Conservation (phyloP, 2,113 vertebrate species). For the Tragulus kanchil region DNA sequence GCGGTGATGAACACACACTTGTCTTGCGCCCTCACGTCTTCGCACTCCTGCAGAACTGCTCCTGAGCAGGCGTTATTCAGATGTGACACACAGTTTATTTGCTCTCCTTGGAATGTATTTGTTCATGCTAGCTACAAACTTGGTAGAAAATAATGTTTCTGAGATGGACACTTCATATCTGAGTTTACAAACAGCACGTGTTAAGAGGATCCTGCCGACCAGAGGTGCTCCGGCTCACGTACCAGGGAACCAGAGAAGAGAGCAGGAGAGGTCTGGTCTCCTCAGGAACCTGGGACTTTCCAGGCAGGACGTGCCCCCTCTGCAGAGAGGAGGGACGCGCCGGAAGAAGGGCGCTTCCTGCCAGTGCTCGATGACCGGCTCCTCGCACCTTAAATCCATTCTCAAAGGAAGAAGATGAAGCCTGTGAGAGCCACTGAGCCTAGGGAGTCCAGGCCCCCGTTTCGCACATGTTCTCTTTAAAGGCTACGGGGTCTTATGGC, state of each 20-base stretch:
- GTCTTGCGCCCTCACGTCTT: not conserved
- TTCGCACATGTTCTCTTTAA: not conserved
- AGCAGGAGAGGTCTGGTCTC: not conserved
- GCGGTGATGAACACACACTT: not conserved
- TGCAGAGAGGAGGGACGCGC: not conserved
- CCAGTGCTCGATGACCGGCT: not conserved
- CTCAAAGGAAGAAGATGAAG: not conserved
- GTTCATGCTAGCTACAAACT: slow-evolving; percentile 22
- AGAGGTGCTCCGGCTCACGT: not conserved
- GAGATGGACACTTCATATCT: slow-evolving; percentile 36
- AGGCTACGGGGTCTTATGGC: not conserved
- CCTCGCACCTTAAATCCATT: not conserved
- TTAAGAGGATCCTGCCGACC: not conserved
- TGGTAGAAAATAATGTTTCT: slow-evolving; percentile 36
- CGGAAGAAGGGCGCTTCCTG: not conserved
- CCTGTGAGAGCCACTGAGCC: not conserved
- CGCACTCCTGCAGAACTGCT: not conserved
- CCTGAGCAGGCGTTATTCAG: not conserved
- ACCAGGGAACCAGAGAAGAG: not conserved
- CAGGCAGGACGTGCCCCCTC: not conserved
- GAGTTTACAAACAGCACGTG: not conserved
- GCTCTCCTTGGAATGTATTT: slow-evolving; percentile 23
- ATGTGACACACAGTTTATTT: not conserved
- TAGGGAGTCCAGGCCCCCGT: not conserved
- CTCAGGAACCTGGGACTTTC: not conserved